Conservation (phyloP, 2,888 invertebrate genomes). For the Brachylomia viminalis region DNA sequence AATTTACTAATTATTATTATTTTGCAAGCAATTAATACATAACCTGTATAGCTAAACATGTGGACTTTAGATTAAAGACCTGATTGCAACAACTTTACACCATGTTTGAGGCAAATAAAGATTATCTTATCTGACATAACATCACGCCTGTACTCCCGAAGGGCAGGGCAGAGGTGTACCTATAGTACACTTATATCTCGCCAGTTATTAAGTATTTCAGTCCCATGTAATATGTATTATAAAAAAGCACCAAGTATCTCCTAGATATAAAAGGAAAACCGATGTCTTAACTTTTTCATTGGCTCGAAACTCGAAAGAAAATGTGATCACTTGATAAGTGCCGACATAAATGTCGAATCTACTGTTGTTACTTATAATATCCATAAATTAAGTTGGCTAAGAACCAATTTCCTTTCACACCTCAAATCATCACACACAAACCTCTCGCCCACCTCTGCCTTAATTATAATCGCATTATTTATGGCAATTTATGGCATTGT, state of each 20-base stretch:
- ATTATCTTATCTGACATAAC: too few species aligned
- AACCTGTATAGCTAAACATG: too few species aligned
- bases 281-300: background rate
- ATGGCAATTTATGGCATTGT: conserved; percentile 46
- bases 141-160: too few species aligned
- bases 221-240: too few species aligned
- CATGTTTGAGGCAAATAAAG: too few species aligned
- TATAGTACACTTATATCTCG: too few species aligned
- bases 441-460: conserved; percentile 21
- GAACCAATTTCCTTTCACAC: conserved; percentile 28
- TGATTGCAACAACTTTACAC: too few species aligned
- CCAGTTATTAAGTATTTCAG: too few species aligned
- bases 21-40: too few species aligned
- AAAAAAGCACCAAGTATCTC: background rate
- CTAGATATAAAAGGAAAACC: background rate
- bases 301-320: background rate
- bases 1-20: too few species aligned
- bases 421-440: conserved; percentile 20
- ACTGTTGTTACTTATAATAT: conserved; percentile 1
- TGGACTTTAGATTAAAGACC: too few species aligned
- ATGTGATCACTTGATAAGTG: conserved; percentile 4
- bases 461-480: conserved; percentile 55
- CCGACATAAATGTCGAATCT: conserved; percentile 19
- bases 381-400: conserved; percentile 27
- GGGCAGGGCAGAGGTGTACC: too few species aligned